Evolutionary conservation across 2,888 invertebrate species (phyloP), one percentile per base, ranked within the genome.

Genomic region (Caenorhabditis panamensis): DNA sequence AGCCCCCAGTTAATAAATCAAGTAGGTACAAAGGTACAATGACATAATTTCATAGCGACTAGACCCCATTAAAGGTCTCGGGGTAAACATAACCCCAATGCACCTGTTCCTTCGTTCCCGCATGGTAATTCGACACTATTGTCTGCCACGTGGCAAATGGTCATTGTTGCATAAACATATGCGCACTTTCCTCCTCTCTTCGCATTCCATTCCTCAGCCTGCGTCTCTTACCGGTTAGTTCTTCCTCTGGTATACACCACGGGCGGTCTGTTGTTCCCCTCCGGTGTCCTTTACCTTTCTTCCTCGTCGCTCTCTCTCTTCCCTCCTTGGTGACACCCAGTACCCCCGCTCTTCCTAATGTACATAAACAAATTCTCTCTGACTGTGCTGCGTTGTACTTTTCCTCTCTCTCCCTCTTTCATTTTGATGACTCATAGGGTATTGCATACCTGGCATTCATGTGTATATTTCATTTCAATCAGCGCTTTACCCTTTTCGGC

Each of bases 361-460:
- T 72, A 63, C 64, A 63, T 72, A 63, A 64, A 63, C 64, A 63
- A 64, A 63, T 72, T 58, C n/a, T n/a, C n/a, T n/a, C n/a, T 20
- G 49, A 44, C 31, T 0, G 47, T 41, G 59, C 11, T 16, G 31
- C 22, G 31, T 13, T 11, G 44, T 49, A 51, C 53, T 37, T 51
- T 53, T 37, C 24, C 59, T 26, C 22, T 24, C n/a, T 53, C 53
- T 53, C 24, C 49, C 51, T 31, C 31, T 64, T 31, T 53, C 47
- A 24, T 16, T 37, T 20, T 49, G 20, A n/a, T 20, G 26, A 20
- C 24, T 28, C 18, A 28, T 26, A 31, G n/a, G n/a, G n/a, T n/a
- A n/a, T n/a, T n/a, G n/a, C n/a, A n/a, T n/a, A n/a, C n/a, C n/a
- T n/a, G n/a, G n/a, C n/a, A n/a, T n/a, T n/a, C n/a, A n/a, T n/a